These are phyloP conservation scores for Parotia lawesii DNA, from an alignment of 2,113 vertebrate species.

Conservation along the genomic window DNA sequence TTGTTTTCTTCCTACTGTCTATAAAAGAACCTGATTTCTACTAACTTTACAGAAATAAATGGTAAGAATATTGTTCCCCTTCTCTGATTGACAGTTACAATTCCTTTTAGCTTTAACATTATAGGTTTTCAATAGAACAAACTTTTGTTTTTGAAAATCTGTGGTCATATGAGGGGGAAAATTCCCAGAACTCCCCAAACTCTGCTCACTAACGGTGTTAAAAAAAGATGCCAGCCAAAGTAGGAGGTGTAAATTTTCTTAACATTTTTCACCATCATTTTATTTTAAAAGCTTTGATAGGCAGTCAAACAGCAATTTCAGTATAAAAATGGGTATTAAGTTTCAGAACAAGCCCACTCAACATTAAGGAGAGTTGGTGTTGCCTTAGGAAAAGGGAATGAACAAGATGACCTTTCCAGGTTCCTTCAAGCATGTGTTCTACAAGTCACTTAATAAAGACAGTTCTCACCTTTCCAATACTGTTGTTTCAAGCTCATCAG, in stretches of 20 bases:
- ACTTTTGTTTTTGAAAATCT: conserved; percentile 20
- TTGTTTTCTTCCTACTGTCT: conserved; percentile 14
- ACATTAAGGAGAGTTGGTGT: background rate
- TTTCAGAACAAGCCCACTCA: conserved; percentile 40
- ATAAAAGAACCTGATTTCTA: background rate
- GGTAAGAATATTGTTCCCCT: background rate
- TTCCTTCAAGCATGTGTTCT: background rate
- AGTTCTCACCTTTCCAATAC: background rate
- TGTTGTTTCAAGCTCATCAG: background rate
- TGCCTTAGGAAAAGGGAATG: background rate
- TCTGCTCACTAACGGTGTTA: conserved; percentile 23
- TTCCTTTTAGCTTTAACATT: background rate
- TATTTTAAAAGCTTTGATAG: conserved; percentile 56
- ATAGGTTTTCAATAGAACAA: background rate
- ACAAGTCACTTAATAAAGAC: background rate
- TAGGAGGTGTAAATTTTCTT: conserved; percentile 59
- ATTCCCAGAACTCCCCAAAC: conserved; percentile 30
- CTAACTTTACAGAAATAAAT: conserved; percentile 10
- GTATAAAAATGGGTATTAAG: conserved; percentile 13
- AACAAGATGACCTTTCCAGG: background rate
- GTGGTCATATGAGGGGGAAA: conserved; percentile 32
- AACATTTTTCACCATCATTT: conserved; percentile 33
- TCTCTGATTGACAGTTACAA: background rate
- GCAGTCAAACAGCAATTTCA: conserved; percentile 34
- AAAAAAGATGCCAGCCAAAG: conserved; percentile 59